Base-by-base conservation (phyloP, 2,888 invertebrate genomes). In the Drosophila paranaensis region DNA sequence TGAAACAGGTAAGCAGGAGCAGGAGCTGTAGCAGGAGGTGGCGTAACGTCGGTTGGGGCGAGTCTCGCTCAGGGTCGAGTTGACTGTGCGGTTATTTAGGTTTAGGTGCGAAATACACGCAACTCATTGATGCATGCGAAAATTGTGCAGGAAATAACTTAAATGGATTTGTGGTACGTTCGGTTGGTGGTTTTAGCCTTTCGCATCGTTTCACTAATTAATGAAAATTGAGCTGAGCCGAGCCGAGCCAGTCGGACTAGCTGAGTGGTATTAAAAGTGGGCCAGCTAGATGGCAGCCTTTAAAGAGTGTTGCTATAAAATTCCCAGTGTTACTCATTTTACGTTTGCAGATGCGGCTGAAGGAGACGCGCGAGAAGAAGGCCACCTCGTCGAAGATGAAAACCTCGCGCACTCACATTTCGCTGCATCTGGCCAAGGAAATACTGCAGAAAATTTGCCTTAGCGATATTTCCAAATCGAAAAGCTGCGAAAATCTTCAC, bases 401-500 rank as follows among this genome's bases (percentile, higher is more conserved):
- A 88, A 96, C 95, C 71, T 97, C 97, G 45, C 95, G 96, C 84
- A 97, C 97, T 1, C 96, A 96, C 85, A 95, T 97, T 82, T 97
- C 96, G 65, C 93, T 97, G 82, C 96, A 96, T 93, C 95, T 96
- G 88, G 97, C 97, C 11, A 94, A 96, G 81, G 97, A 97, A 91
- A 95, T 97, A 60, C 94, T 97, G 20, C 96, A 96, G 91, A 97
- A 96, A 93, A 97, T 97, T 91, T 97, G 97, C 93, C 95, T 97
- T 91, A 96, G 96, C 90, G 97, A 97, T 92, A 96, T 96, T 85
- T 95, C 95, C 70, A 97, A 97, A 93, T 96, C 97, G 13, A 97
- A 97, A 92, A 96, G 96, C 71, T 97, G 97, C 93, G 97, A 97
- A 93, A 97, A 97, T 93, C 94, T 97, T 71, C 97, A 97, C 91